Evolutionary conservation across 2,113 vertebrate genomes (phyloP).

Genomic region (Strix aluco): DNA sequence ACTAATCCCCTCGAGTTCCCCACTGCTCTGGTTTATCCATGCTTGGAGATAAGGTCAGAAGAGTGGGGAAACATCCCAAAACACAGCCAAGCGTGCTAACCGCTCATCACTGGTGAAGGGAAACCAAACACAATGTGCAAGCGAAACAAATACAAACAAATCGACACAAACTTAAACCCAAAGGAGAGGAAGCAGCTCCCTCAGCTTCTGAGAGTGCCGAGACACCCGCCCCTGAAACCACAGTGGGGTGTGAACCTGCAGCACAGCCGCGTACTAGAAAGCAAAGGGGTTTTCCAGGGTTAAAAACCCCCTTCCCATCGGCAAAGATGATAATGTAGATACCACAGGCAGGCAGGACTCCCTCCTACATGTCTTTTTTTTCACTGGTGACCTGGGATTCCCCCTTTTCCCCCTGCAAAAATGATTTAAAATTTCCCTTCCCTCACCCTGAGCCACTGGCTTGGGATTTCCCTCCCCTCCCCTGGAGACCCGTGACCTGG

Average conservation of each 20-base stretch:
- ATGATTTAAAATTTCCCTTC: not conserved
- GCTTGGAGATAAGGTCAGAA: constrained; percentile 5
- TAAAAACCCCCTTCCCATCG: not conserved
- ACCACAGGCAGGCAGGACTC: not conserved
- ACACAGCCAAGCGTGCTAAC: not conserved
- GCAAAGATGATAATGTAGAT: not conserved
- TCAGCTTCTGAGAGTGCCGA: not conserved
- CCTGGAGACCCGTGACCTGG: not conserved
- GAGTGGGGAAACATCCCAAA: constrained; percentile 8
- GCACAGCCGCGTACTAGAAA: not conserved
- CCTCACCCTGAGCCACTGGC: not conserved
- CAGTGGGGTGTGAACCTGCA: not conserved
- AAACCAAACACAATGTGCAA: not conserved
- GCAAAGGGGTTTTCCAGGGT: constrained; percentile 13
- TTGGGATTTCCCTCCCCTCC: constrained; percentile 1
- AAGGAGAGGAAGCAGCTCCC: not conserved
- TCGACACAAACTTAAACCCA: constrained; percentile 5
- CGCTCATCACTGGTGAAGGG: not conserved
- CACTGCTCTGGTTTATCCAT: not conserved
- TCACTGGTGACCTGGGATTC: not conserved
- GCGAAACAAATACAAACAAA: constrained; percentile 22
- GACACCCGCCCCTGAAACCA: not conserved
- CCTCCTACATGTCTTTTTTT: not conserved
- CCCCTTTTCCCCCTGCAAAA: not conserved
- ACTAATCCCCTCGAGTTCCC: not conserved